Base-by-base conservation (phyloP, 2,113 vertebrate genomes). In the Poecile atricapillus region DNA sequence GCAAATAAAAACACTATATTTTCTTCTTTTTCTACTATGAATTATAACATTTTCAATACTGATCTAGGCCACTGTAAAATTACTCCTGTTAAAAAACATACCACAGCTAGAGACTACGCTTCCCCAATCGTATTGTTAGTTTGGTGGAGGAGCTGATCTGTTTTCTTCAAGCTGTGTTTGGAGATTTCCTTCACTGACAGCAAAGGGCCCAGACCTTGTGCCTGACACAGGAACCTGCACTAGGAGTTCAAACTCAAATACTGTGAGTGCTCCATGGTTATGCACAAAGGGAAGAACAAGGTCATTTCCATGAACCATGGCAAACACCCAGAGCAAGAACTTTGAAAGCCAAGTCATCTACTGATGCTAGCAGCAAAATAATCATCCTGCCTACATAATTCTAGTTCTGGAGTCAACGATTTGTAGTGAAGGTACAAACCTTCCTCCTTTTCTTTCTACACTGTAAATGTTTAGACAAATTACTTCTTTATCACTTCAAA, bases 211-310 rank as follows among this genome's bases (percentile, higher is more conserved):
- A 64, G 33, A 59, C 15, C 7, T 7, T 22, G 13, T 24, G 18
- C 33, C n/a, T 47, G n/a, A 21, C 37, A 15, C 4, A 1, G 27
- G 30, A 84, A 56, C 15, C 7, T 1, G 0, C 1, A 1, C 9
- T 13, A 39, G 7, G 9, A 56, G 21, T 16, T 87, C 39, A 56
- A 14, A 81, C 23, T 65, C 43, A n/a, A 41, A 41, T 28, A 59
- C 19, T 35, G 28, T 44, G 46, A 62, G 22, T 18, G 64, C 9
- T 13, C 5, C 17, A 25, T 30, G 11, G 41, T 62, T 31, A 21
- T 3, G 13, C 13, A 53, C 11, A 53, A 23, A 52, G 37, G 1
- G 1, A 77, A 67, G 91, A 50, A 3, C 3, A 27, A 58, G 21
- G 39, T 44, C 5, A 23, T 67, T 56, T 67, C 47, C 27, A 22